Evolutionary conservation across 2,797 vertebrate species (phyloP).

Genomic region (Malurus splendens): DNA sequence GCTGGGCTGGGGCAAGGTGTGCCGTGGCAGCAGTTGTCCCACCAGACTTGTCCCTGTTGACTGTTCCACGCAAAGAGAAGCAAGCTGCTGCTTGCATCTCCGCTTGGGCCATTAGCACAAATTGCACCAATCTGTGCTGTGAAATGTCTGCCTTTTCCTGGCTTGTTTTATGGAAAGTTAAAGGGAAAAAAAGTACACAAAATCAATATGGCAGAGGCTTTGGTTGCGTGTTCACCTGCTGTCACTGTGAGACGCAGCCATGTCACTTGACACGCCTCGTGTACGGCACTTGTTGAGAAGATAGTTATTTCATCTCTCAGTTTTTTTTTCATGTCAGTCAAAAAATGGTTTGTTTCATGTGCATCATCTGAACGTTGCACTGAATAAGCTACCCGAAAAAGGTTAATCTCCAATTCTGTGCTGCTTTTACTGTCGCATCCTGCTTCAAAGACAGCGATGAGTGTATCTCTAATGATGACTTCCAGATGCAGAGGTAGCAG

Average conservation of each 20-base stretch:
- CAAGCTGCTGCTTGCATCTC: not conserved
- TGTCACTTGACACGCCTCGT: not conserved
- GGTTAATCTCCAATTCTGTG: not conserved
- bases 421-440: constrained; percentile 12
- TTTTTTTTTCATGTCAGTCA: not conserved
- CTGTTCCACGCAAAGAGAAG: not conserved
- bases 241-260: not conserved
- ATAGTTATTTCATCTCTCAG: not conserved
- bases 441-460: constrained; percentile 11
- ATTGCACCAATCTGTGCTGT: constrained; percentile 10
- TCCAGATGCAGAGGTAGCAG: not conserved
- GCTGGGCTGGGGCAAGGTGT: not conserved
- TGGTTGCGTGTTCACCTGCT: not conserved
- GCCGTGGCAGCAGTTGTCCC: not conserved
- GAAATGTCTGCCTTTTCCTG: constrained; percentile 23
- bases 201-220: constrained; percentile 6
- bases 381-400: constrained; percentile 13
- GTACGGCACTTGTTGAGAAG: not conserved
- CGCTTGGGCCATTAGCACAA: not conserved
- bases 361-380: constrained; percentile 3
- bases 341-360: constrained; percentile 8
- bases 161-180: constrained; percentile 5
- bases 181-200: not conserved
- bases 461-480: not conserved
- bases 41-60: not conserved